These are phyloP conservation scores for Anastrepha ludens DNA, from an alignment of 1,140 invertebrate species.

Conservation along the genomic window DNA sequence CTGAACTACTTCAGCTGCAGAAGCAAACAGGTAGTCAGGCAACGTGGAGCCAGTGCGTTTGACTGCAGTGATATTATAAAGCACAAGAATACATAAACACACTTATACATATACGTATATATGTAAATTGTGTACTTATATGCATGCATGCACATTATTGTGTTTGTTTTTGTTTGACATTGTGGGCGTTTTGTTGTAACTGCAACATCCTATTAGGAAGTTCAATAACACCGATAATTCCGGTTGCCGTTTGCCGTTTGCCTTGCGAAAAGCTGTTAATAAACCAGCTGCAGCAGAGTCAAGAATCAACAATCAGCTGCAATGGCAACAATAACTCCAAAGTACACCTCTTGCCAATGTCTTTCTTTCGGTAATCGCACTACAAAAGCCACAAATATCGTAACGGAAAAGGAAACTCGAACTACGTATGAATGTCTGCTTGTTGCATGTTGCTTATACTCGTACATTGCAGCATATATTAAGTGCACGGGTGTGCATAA, in stretches of 20 bases:
- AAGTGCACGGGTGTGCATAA: not conserved
- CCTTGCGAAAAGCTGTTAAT: constrained; percentile 33
- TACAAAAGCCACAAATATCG: constrained; percentile 4
- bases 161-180: constrained; percentile 9
- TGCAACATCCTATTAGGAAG: constrained; percentile 47
- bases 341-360: not conserved
- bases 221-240: constrained; percentile 49
- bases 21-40: no score
- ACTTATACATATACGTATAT: not conserved
- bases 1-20: no score
- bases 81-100: not conserved
- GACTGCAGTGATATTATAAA: no score
- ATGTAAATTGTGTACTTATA: not conserved
- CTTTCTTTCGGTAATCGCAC: not conserved
- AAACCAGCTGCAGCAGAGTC: not conserved
- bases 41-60: no score
- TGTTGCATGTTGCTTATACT: not conserved
- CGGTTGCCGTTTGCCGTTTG: constrained; percentile 1
- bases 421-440: not conserved
- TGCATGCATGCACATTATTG: not conserved
- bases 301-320: not conserved
- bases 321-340: constrained; percentile 15
- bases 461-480: not conserved
- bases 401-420: constrained; percentile 10
- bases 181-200: constrained; percentile 12